Percentiles rank a stretch among this genome's conserved stretches.
Evolutionary conservation across 2,888 invertebrate genomes (phyloP).

Genomic region (Thyatira batis): DNA sequence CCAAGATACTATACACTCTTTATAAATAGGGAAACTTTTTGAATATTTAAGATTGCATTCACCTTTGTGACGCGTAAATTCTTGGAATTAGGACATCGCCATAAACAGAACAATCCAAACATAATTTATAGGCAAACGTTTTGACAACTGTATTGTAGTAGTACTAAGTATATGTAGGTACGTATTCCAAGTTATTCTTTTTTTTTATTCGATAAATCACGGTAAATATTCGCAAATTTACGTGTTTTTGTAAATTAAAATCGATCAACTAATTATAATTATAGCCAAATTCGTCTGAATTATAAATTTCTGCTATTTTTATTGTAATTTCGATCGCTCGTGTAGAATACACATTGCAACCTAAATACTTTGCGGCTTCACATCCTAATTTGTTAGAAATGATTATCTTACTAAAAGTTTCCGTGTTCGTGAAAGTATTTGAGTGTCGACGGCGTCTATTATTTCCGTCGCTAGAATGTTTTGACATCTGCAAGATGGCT

Average conservation of each 20-base stretch:
- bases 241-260: too few species aligned
- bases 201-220: too few species aligned
- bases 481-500: constrained; percentile 38
- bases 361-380: constrained; percentile 28
- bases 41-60: background rate
- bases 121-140: background rate
- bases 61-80: background rate
- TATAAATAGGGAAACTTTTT: background rate
- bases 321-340: too few species aligned
- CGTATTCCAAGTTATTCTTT: too few species aligned
- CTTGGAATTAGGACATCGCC: background rate
- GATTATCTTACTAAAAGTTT: constrained; percentile 27
- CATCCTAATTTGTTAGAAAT: constrained; percentile 22
- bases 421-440: constrained; percentile 59
- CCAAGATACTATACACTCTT: background rate
- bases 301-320: too few species aligned
- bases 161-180: too few species aligned
- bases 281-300: too few species aligned
- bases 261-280: too few species aligned
- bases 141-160: background rate
- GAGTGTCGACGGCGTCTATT: constrained; percentile 23
- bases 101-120: background rate
- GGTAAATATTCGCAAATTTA: too few species aligned
- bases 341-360: background rate
- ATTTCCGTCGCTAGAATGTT: constrained; percentile 46